Base-by-base conservation (phyloP, 2,888 invertebrate genomes). In the Octodonta nipae region DNA sequence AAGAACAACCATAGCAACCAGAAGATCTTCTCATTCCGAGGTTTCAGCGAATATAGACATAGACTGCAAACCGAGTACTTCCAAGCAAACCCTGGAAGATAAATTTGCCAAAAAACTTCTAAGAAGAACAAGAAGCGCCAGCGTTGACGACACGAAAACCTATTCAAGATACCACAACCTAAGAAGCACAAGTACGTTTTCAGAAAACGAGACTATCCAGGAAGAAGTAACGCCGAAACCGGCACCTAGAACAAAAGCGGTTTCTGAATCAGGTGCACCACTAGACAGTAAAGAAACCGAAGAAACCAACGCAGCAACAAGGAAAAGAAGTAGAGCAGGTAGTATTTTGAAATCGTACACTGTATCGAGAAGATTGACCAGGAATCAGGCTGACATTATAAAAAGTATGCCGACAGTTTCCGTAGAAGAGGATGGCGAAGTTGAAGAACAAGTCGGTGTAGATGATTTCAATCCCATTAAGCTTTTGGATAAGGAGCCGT, bases 391-490 rank as follows among this genome's bases (percentile, higher is more conserved):
- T 33, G 50, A 57, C 0, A 40, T 68, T 14, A 42, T 70, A 2
- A 61, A 65, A 27, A 58, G 62, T 0, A 57, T 57, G 35, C 32
- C 33, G 15, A 35, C 31, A n/a, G 25, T 34, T 3, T 30, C 32
- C 2, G 32, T 32, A 13, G 33, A 36, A 14, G 36, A 33, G 20
- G 26, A 37, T 17, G 33, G 34, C 5, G 26, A 35, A 8, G 13
- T 20, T 5, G 35, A 31, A 8, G 33, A 39, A 22, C 11, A 12
- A n/a, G 13, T 34, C 22, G 33, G 41, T 15, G 54, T 63, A 0
- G 62, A 63, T 12, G 51, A 60, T 2, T 60, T 68, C 0, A 68
- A 69, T 42, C 60, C 68, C 10, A 64, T 69, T 41, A 55, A 55
- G 20, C 45, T 70, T 13, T 46, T 70, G 12, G 65, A 66, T 39